A percentile compares a stretch with the other conserved stretches of the same genome.
These are phyloP conservation scores for Dinothrombium tinctorium DNA, from an alignment of 1,140 invertebrate species.

Conservation along the genomic window DNA sequence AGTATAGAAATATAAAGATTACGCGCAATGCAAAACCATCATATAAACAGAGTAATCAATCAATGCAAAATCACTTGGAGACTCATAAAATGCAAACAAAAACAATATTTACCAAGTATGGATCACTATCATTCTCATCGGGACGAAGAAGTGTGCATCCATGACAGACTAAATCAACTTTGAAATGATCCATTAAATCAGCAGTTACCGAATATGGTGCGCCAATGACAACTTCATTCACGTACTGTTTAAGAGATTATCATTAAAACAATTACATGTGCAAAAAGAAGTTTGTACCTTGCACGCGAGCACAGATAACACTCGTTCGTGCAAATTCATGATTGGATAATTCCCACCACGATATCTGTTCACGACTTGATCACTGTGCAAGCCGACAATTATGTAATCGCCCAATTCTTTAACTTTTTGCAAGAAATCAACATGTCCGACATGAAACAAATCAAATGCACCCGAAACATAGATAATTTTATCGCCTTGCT, in stretches of 20 bases:
- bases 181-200: slow-evolving; percentile 86
- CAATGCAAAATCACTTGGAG: too few species aligned
- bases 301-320: slow-evolving; percentile 84
- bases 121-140: slow-evolving; percentile 56
- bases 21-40: too few species aligned
- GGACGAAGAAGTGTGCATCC: slow-evolving; percentile 51
- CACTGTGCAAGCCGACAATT: slow-evolving; percentile 91
- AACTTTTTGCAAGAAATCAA: slow-evolving; percentile 83
- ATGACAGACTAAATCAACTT: slow-evolving; percentile 76
- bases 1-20: too few species aligned
- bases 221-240: slow-evolving; percentile 96
- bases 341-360: slow-evolving; percentile 95
- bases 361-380: slow-evolving; percentile 46
- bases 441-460: slow-evolving; percentile 90
- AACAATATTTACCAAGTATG: slow-evolving; percentile 43
- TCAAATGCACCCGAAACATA: slow-evolving; percentile 98
- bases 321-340: slow-evolving; percentile 96
- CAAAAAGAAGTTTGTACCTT: slow-evolving; percentile 35
- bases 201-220: slow-evolving; percentile 80
- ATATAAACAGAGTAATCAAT: too few species aligned
- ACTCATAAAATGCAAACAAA: too few species aligned
- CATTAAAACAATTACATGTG: slow-evolving; percentile 7
- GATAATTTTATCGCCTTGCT: slow-evolving; percentile 64
- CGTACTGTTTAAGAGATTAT: slow-evolving; percentile 40
- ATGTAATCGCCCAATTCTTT: slow-evolving; percentile 69